Base-by-base conservation (phyloP, 2,888 invertebrate species). In the Malthinus flaveolus region DNA sequence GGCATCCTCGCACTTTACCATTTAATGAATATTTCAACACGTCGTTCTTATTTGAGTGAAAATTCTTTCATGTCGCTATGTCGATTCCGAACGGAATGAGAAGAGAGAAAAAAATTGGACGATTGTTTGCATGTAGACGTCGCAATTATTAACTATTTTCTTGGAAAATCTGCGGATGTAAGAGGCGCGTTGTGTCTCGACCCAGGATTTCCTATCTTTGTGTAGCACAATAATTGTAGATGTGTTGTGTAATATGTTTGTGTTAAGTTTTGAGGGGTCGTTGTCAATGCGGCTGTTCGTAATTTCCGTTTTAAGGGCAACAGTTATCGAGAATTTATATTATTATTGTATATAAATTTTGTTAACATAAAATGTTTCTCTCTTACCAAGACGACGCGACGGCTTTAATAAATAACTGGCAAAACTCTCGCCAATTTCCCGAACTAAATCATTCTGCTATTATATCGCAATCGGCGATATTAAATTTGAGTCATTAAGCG, bases 391-490 rank as follows among this genome's bases (percentile, higher is more conserved):
- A 68, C 64, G 67, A 62, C 57, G 65, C 64, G 67, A 62, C 57
- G 65, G 23, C 55, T 52, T 62, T 69, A 67, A 71, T 72, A 71
- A 72, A 71, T 71, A 72, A 71, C 68, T 48, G 3, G 63, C 60
- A 61, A 58, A 62, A 62, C 69, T 69, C 63, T 64, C 63, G 65
- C 70, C 71, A 73, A 73, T 73, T 72, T 74, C 71, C 71, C 69
- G 67, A 63, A 66, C 66, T 71, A 71, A 73, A 73, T 74, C 71
- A 71, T 68, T 63, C 64, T 65, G 61, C 66, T 62, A 67, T 68
- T 70, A 71, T 71, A 71, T 69, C 68, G 68, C 52, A 60, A 63
- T 63, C 60, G 64, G 55, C 63, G 60, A 66, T 69, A 69, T 68
- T 69, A 68, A 69, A 69, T 68, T 67, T 67, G 66, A 62, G 66